Conservation (phyloP, 30 jellyfish, hydroid and myxozoan genomes). For the Clytia hemisphaerica region DNA sequence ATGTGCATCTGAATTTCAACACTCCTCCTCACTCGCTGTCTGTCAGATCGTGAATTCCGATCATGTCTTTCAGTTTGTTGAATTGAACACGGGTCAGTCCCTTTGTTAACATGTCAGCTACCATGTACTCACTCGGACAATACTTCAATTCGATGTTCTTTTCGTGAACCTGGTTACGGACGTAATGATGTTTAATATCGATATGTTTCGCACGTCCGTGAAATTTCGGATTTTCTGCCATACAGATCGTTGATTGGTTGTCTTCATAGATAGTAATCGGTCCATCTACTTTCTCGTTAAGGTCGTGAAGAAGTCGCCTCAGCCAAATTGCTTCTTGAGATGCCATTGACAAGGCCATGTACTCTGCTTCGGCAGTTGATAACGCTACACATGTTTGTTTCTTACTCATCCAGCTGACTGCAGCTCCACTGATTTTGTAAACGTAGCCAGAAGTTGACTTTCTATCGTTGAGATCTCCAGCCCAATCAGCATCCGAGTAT, state of each 20-base stretch:
- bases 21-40: no score
- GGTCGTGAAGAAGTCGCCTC: conserved; percentile 5
- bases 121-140: conserved; percentile 43
- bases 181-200: conserved; percentile 26
- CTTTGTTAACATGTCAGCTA: conserved; percentile 49
- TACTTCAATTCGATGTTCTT: conserved; percentile 16
- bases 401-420: conserved; percentile 41
- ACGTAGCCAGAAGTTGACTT: conserved; percentile 35
- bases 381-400: conserved; percentile 38
- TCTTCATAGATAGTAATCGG: conserved; percentile 22
- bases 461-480: conserved; percentile 39
- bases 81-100: conserved; percentile 14
- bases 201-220: conserved; percentile 44
- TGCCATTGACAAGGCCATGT: conserved; percentile 34
- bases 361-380: conserved; percentile 58
- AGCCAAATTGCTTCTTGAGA: conserved; percentile 48
- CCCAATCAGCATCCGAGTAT: conserved; percentile 62
- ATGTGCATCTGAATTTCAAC: no score
- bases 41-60: conserved; percentile 28
- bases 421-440: conserved; percentile 23
- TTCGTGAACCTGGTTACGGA: conserved; percentile 18
- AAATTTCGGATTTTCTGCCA: conserved; percentile 34
- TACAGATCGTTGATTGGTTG: conserved; percentile 21
- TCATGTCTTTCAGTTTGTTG: conserved; percentile 15
- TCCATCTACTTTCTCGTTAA: neutral